Conservation (phyloP, 92 coral and sea anemone genomes). For the Scolanthus callimorphus region DNA sequence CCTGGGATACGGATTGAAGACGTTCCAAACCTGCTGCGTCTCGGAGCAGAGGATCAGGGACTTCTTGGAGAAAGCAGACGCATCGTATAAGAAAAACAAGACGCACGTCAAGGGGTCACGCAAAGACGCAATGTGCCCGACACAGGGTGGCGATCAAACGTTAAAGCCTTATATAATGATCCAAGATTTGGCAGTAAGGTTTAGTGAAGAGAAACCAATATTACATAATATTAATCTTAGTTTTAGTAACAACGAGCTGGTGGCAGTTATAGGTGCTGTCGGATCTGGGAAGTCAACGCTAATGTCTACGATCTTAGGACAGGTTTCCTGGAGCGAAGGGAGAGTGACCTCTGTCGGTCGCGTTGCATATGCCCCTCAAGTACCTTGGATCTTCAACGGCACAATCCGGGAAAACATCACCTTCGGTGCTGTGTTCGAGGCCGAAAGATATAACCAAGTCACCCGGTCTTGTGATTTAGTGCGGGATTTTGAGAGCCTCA, state of each 20-base stretch:
- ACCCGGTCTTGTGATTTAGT: slow-evolving; percentile 4
- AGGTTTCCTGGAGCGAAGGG: slow-evolving; percentile 6
- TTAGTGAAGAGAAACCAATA: not conserved
- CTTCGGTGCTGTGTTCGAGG: slow-evolving; percentile 3
- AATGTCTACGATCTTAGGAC: slow-evolving; percentile 5
- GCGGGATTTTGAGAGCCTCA: not conserved
- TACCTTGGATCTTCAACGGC: slow-evolving; percentile 16
- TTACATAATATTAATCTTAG: not conserved
- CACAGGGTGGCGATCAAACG: not conserved
- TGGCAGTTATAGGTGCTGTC: slow-evolving; percentile 19
- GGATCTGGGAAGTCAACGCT: slow-evolving; percentile 18
- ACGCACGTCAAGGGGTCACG: not conserved
- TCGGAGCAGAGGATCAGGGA: not conserved
- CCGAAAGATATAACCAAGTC: not conserved
- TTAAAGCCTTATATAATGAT: not conserved
- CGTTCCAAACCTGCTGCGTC: not conserved
- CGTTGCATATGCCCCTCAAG: slow-evolving; percentile 8
- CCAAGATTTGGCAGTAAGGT: not conserved
- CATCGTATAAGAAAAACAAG: not conserved
- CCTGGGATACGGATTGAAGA: not conserved
- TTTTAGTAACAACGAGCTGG: not conserved
- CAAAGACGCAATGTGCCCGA: not conserved
- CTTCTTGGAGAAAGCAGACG: not conserved
- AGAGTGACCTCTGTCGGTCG: not conserved
- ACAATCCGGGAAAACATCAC: slow-evolving; percentile 23